phyloP scores from a whole-genome alignment of 2,113 vertebrate species.

The Cephalophus harveyi region DNA sequence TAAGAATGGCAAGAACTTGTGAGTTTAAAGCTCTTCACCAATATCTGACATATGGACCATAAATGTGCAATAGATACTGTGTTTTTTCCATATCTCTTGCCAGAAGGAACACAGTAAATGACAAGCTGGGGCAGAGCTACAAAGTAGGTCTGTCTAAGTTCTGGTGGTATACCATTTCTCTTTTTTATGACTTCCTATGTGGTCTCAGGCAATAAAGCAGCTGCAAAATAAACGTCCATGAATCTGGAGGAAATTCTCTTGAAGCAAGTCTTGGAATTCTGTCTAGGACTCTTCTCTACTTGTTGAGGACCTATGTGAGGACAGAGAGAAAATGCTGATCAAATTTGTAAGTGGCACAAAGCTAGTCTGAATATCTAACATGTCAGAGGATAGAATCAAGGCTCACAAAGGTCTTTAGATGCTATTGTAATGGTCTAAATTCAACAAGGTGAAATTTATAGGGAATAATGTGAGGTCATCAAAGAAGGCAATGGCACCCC shows the following conservation, averaged over 20 bases:
- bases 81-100: not conserved
- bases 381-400: conserved; percentile 29
- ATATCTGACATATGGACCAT: not conserved
- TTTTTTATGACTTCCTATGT: conserved; percentile 32
- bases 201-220: conserved; percentile 28
- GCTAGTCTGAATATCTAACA: conserved; percentile 42
- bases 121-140: not conserved
- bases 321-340: conserved; percentile 31
- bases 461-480: conserved; percentile 51
- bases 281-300: not conserved
- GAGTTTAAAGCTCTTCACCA: not conserved
- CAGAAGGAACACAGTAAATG: not conserved
- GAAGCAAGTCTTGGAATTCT: conserved; percentile 16
- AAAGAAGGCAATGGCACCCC: too few relatives aligned
- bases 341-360: conserved; percentile 46
- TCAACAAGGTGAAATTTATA: conserved; percentile 57
- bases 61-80: not conserved
- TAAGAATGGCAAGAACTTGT: not conserved
- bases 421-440: conserved; percentile 52
- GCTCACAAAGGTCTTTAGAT: conserved; percentile 42
- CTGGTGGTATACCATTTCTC: conserved; percentile 10
- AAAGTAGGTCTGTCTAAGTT: conserved; percentile 7
- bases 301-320: not conserved
- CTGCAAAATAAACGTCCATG: conserved; percentile 15
- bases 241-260: conserved; percentile 15